Conservation (phyloP, 2,113 vertebrate genomes). For the Brienomyrus longianalis region DNA sequence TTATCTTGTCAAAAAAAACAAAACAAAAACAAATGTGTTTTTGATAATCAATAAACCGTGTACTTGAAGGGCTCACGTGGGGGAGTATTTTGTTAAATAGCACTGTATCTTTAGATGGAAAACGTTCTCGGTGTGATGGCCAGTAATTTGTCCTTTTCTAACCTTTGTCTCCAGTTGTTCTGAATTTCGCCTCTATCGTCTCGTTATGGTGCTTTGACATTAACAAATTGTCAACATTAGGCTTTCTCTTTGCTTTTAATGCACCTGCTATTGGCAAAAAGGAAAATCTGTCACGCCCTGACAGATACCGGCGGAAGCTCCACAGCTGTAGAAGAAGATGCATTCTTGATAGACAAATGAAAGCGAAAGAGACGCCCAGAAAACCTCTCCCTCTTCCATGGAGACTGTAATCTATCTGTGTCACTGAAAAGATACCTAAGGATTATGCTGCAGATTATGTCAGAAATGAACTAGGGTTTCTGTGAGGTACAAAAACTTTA, state of each 20-base stretch:
- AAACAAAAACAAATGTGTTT: not conserved
- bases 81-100: not conserved
- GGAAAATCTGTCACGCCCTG: not conserved
- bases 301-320: not conserved
- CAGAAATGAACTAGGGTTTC: not conserved
- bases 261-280: not conserved
- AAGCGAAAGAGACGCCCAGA: no score
- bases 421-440: not conserved
- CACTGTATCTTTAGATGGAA: not conserved
- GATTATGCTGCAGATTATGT: not conserved
- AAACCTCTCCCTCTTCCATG: not conserved
- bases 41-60: slow-evolving; percentile 1
- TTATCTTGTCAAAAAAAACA: not conserved
- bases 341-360: not conserved
- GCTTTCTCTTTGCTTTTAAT: not conserved
- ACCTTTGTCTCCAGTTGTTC: not conserved
- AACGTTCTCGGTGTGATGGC: not conserved
- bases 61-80: not conserved
- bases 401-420: not conserved
- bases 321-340: not conserved
- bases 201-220: not conserved
- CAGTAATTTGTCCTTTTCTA: not conserved
- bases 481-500: not conserved
- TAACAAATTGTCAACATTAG: not conserved
- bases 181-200: not conserved